Conservation (phyloP, 2,113 vertebrate species). For the Tonatia bakeri region DNA sequence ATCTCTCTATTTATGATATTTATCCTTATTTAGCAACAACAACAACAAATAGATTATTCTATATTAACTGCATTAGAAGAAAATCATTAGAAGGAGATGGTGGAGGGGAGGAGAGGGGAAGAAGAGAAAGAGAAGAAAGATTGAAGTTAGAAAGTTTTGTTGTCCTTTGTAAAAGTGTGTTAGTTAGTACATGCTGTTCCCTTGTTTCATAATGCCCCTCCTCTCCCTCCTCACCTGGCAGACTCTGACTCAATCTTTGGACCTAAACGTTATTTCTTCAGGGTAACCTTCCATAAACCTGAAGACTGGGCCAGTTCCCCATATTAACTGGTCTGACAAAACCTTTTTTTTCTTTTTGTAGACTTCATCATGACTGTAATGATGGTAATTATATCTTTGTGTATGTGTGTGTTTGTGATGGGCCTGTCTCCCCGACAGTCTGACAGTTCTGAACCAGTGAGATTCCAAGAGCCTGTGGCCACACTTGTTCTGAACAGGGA, state of each 20-base stretch:
- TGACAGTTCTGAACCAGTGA: not conserved
- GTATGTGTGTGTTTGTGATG: not conserved
- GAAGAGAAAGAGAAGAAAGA: not conserved
- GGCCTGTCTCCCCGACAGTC: not conserved
- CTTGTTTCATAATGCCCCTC: not conserved
- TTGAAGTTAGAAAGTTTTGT: rapidly evolving
- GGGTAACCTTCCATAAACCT: not conserved
- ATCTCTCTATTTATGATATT: not conserved
- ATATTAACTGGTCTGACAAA: not conserved
- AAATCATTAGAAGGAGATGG: not conserved
- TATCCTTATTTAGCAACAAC: not conserved
- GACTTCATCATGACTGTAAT: not conserved
- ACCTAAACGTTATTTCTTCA: not conserved
- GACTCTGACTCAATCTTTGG: not conserved
- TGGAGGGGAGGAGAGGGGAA: not conserved
- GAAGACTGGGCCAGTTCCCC: not conserved
- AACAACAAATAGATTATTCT: not conserved
- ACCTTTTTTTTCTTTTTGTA: not conserved
- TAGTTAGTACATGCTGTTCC: rapidly evolving
- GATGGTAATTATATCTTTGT: not conserved
- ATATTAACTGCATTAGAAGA: not conserved
- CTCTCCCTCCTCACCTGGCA: not conserved
- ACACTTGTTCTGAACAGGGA: not conserved
- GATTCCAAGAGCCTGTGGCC: not conserved
- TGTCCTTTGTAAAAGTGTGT: not conserved